Evolutionary conservation across 2,113 vertebrate genomes (phyloP).

Genomic region (Chionis minor): DNA sequence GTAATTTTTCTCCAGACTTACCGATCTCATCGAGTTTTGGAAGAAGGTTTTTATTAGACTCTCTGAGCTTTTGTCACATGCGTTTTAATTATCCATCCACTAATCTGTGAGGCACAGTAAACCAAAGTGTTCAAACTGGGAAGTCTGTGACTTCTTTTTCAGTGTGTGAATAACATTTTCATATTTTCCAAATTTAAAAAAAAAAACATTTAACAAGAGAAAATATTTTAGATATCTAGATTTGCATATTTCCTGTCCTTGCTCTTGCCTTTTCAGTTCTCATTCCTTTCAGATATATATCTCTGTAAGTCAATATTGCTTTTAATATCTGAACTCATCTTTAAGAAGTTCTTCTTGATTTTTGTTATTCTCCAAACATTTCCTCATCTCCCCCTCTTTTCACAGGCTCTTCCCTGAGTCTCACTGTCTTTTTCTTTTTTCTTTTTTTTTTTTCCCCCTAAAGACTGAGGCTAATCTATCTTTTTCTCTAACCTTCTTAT

Average conservation of each 20-base stretch:
- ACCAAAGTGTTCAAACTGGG: not conserved
- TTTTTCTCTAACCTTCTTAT: not conserved
- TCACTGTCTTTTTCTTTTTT: too few species aligned
- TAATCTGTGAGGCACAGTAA: not conserved
- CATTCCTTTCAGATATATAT: not conserved
- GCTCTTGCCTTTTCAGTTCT: not conserved
- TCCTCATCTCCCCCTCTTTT: not conserved
- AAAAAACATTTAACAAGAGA: not conserved
- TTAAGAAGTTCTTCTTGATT: not conserved
- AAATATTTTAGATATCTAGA: not conserved
- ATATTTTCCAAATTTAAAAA: not conserved
- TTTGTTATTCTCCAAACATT: not conserved
- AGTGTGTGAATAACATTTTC: not conserved
- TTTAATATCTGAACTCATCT: not conserved
- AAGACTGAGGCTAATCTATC: not conserved
- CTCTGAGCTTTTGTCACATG: not conserved
- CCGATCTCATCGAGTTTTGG: fast-evolving
- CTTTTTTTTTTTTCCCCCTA: not conserved
- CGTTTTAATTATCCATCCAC: not conserved
- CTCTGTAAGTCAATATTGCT: not conserved
- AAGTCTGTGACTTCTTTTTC: not conserved
- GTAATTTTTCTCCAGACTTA: not conserved
- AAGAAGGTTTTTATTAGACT: not conserved
- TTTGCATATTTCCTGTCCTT: not conserved
- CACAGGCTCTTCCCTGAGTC: not conserved